Conservation (phyloP, 2,797 vertebrate species). For the Poliocrania exsul region DNA sequence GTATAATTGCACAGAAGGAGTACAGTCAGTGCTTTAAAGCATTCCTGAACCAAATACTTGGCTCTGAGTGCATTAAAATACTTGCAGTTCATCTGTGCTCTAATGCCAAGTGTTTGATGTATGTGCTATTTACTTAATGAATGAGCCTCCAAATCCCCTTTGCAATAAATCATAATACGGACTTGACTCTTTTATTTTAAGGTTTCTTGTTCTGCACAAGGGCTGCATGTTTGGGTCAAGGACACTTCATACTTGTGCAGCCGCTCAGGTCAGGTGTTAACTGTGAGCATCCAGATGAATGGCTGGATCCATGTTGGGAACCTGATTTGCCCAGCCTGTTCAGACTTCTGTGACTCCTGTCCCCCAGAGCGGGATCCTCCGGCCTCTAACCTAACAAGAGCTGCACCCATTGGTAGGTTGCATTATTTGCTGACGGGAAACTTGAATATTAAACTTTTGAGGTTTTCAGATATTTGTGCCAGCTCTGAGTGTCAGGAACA, state of each 20-base stretch:
- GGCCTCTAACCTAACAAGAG: slow-evolving; percentile 81
- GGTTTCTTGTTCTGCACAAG: slow-evolving; percentile 87
- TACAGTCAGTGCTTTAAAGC: not conserved
- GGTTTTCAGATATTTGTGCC: not conserved
- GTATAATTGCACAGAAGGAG: not conserved
- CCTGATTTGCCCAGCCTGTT: slow-evolving; percentile 89
- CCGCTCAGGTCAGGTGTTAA: slow-evolving; percentile 85
- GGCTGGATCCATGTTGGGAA: slow-evolving; percentile 91
- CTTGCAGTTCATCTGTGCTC: not conserved
- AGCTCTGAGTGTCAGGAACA: not conserved
- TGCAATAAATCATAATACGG: not conserved
- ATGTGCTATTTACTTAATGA: not conserved
- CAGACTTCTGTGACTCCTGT: slow-evolving; percentile 88
- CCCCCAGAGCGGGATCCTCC: slow-evolving; percentile 85
- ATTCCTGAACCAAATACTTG: not conserved
- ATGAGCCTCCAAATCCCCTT: not conserved
- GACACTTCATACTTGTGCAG: slow-evolving; percentile 83
- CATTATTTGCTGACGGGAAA: not conserved
- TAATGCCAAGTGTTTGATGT: not conserved
- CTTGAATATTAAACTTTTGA: not conserved
- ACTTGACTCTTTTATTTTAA: slow-evolving; percentile 58
- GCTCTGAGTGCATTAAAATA: not conserved
- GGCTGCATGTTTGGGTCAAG: slow-evolving; percentile 89
- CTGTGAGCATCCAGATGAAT: slow-evolving; percentile 84
- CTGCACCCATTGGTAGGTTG: slow-evolving; percentile 83